Conservation (phyloP, 2,888 invertebrate genomes). For the Meiosimyza platycephala region DNA sequence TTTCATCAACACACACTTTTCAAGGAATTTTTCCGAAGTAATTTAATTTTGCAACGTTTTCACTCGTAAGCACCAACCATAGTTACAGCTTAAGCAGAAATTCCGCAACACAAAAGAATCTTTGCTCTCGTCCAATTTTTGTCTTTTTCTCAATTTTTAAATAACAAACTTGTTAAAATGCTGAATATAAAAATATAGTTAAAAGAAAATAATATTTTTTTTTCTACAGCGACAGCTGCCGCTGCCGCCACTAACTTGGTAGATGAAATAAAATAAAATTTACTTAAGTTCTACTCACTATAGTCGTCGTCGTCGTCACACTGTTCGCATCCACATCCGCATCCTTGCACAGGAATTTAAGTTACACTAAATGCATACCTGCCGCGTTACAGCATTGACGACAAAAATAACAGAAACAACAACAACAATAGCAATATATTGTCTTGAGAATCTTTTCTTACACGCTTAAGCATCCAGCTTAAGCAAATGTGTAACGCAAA, state of each 20-base stretch:
- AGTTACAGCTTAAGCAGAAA: too few relatives aligned
- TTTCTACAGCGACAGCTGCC: background rate
- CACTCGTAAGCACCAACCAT: too few relatives aligned
- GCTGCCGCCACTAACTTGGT: background rate
- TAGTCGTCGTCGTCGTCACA: conserved; percentile 9
- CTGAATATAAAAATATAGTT: background rate
- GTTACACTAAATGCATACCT: conserved; percentile 10
- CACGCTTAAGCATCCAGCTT: background rate
- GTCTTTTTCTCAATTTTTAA: background rate
- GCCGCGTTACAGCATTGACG: background rate
- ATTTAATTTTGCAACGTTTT: too few relatives aligned
- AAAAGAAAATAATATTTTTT: background rate
- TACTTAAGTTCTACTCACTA: conserved; percentile 1
- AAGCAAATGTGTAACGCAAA: conserved; percentile 18
- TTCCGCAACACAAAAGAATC: too few relatives aligned
- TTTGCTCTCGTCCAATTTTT: background rate
- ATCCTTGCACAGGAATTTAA: conserved; percentile 10
- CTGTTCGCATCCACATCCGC: background rate
- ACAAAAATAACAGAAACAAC: conserved; percentile 2
- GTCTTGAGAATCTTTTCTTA: conserved; percentile 18
- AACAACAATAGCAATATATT: conserved; percentile 19
- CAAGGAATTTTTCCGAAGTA: too few relatives aligned
- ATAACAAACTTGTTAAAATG: conserved; percentile 1
- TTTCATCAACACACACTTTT: too few relatives aligned
- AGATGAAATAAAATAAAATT: conserved; percentile 4